Evolutionary conservation across 2,113 vertebrate species (phyloP), one percentile per base, ranked within the genome.

Genomic region (Campylorhamphus procurvoides): DNA sequence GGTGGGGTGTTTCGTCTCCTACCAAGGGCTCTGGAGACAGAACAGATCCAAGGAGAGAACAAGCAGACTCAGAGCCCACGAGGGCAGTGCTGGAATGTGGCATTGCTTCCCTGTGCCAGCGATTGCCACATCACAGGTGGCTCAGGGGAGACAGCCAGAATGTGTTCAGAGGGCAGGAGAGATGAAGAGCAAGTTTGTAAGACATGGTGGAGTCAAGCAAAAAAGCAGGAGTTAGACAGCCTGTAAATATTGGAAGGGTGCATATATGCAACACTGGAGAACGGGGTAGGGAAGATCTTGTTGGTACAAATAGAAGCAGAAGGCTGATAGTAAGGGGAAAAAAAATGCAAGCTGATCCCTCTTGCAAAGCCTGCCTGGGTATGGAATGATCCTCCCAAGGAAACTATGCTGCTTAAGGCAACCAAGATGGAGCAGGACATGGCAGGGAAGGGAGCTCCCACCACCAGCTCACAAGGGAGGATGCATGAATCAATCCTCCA

Each of bases 101-200:
- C 68, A 25, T 4, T 77, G 75, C 90, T 67, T 91, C 78, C 67
- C 50, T 4, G 73, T 12, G 3, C 56, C 66, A 64, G 37, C 4
- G 0, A 40, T 50, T 90, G 90, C 68, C 56, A 75, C 73, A 84
- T 29, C 80, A 3, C 47, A 39, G 35, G 52, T 0, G 56, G 56
- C 73, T 49, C 67, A 49, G 44, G 64, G 75, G 83, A 93, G 59
- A 76, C 50, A 16, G 59, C 25, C 79, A 52, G 23, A 74, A 31
- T 1, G 37, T 0, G 0, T 14, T 42, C 0, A 5, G 25, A 79
- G 46, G 40, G 10, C 47, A 42, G 59, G 7, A 39, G 31, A 83
- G 72, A 14, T 66, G 82, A 40, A 76, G 78, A 62, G 83, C 2
- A 5, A 84, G 55, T 40, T 72, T 40, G 0, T 14, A 74, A 67